Conservation (phyloP, 2,888 invertebrate genomes). For the Ectemnius lituratus region DNA sequence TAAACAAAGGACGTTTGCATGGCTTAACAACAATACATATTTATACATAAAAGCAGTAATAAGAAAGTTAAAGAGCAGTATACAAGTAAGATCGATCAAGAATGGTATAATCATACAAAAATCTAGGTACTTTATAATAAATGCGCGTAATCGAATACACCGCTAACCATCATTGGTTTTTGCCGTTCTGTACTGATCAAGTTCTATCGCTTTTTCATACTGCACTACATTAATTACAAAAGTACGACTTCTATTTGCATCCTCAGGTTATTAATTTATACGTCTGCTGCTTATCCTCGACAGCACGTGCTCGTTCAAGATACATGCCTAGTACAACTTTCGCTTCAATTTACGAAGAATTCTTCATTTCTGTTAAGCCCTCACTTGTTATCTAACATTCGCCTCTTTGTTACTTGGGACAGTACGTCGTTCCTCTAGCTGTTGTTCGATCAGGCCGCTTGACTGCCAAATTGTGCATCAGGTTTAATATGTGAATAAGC, state of each 20-base stretch:
- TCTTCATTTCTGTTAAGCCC: too few relatives aligned
- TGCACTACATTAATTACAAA: conserved; percentile 22
- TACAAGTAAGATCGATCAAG: conserved; percentile 76
- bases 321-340: too few relatives aligned
- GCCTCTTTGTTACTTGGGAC: background rate
- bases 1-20: conserved; percentile 74
- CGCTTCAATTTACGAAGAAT: too few relatives aligned
- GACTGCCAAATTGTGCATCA: background rate
- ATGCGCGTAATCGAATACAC: conserved; percentile 74
- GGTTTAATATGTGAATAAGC: background rate
- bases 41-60: conserved; percentile 77
- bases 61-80: conserved; percentile 75
- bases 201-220: conserved; percentile 7
- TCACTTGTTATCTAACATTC: too few relatives aligned
- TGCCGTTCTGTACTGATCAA: conserved; percentile 71
- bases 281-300: too few relatives aligned
- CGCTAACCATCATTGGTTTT: conserved; percentile 74
- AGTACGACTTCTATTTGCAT: background rate
- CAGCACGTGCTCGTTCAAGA: too few relatives aligned
- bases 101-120: conserved; percentile 76
- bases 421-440: background rate
- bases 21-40: conserved; percentile 76
- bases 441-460: background rate
- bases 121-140: conserved; percentile 76
- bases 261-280: too few relatives aligned